Evolutionary conservation across 2,797 vertebrate genomes (phyloP).

Genomic region (Xenops minutus): DNA sequence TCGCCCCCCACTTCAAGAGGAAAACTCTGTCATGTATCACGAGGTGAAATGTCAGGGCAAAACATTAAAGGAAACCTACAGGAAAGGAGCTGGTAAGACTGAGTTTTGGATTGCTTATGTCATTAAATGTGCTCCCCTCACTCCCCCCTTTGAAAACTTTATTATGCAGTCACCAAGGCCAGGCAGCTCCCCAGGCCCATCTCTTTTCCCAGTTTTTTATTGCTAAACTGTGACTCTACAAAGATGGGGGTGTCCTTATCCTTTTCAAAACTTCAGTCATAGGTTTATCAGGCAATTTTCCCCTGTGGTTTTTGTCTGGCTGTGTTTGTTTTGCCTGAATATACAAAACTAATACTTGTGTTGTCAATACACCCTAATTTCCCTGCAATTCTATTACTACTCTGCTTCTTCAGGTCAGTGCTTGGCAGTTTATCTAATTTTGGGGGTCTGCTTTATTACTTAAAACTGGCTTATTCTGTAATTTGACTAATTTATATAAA

Average conservation of each 20-base stretch:
- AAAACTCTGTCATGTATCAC: constrained; percentile 82
- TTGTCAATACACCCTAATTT: neutral
- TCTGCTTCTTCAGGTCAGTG: neutral
- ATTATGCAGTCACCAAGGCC: neutral
- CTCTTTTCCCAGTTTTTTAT: neutral
- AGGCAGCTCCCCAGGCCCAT: neutral
- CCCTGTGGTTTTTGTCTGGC: neutral
- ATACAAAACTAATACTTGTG: neutral
- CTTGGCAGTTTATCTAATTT: neutral
- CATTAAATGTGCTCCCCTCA: neutral
- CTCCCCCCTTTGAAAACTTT: neutral
- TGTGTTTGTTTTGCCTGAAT: neutral
- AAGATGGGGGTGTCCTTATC: neutral
- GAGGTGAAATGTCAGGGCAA: constrained; percentile 81
- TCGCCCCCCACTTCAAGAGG: constrained; percentile 82
- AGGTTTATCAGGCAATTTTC: neutral
- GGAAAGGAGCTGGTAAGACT: constrained; percentile 81
- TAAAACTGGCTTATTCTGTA: neutral
- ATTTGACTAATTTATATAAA: neutral
- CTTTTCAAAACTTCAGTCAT: neutral
- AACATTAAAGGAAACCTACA: constrained; percentile 75
- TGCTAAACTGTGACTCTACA: neutral
- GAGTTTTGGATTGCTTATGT: neutral
- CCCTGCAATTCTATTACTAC: neutral
- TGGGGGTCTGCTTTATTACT: neutral